Conservation (phyloP, 2,113 vertebrate genomes). For the Stegostoma tigrinum region DNA sequence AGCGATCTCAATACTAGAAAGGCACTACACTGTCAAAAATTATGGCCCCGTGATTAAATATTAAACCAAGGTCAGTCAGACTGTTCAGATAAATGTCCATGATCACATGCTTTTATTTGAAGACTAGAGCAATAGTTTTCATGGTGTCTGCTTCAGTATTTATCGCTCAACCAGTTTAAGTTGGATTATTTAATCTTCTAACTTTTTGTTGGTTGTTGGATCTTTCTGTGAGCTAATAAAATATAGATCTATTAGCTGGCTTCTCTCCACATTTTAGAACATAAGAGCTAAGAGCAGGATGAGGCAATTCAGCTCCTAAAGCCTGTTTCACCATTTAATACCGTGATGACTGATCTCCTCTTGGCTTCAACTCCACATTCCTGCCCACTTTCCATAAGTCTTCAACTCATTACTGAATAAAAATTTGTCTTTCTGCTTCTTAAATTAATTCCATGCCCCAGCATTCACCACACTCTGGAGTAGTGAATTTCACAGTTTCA, state of each 20-base stretch:
- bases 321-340: too few species aligned
- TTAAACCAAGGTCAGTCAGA: not conserved
- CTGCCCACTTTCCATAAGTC: too few species aligned
- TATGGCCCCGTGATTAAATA: not conserved
- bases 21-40: not conserved
- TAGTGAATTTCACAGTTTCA: too few species aligned
- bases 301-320: too few species aligned
- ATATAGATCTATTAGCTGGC: not conserved
- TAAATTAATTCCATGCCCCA: too few species aligned
- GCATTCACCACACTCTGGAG: too few species aligned
- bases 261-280: not conserved
- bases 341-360: too few species aligned
- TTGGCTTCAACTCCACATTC: too few species aligned
- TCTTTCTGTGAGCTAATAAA: not conserved
- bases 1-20: not conserved
- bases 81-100: not conserved
- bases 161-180: not conserved
- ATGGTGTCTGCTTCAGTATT: not conserved
- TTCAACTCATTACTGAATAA: too few species aligned
- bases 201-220: not conserved
- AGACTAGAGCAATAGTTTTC: not conserved
- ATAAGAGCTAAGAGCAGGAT: too few species aligned
- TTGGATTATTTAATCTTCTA: not conserved
- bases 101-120: not conserved
- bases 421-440: too few species aligned